Evolutionary conservation across 2,797 vertebrate genomes (phyloP), one percentile per base, ranked within the genome.

Genomic region (Macroramphosus scolopax): DNA sequence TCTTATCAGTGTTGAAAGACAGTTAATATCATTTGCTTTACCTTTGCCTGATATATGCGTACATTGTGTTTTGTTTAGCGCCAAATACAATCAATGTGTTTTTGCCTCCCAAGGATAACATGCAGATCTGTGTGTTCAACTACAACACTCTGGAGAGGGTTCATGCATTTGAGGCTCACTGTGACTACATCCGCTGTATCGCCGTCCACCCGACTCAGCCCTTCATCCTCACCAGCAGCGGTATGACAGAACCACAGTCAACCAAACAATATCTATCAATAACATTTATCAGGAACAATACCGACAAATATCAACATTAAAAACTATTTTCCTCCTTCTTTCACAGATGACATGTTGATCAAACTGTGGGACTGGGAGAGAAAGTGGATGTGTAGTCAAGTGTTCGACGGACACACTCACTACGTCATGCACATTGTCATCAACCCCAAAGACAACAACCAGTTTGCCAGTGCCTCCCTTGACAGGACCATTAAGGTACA

Each of bases 321-420:
- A n/a, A n/a, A n/a, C n/a, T n/a, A n/a, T n/a, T n/a, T n/a, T n/a
- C n/a, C n/a, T n/a, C n/a, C n/a, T n/a, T n/a, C n/a, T n/a, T n/a
- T 17, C 13, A 17, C 8, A 98, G 96, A 98, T 89, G 96, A 98
- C 82, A 98, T 98, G 96, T 89, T 98, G 63, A 98, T 98, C 83
- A 98, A 98, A 59, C 90, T 98, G 4, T 98, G 96, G 96, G 96
- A 98, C 85, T 98, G 96, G 96, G 96, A 98, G 63, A 98, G 98
- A 80, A 98, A 98, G 61, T 98, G 96, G 96, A 90, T 93, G 0
- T 98, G 96, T 80, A 96, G 94, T 71, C 96, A 98, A 72, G 95
- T 98, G 60, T 98, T 98, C 89, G 96, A 98, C 82, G 96, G 96
- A 40, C 96, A 98, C 71, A 98, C 96, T 18, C 96, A 98, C 79